Evolutionary conservation across 2,888 invertebrate genomes (phyloP), one percentile per base, ranked within the genome.

Genomic region (Troides oblongomaculatus): DNA sequence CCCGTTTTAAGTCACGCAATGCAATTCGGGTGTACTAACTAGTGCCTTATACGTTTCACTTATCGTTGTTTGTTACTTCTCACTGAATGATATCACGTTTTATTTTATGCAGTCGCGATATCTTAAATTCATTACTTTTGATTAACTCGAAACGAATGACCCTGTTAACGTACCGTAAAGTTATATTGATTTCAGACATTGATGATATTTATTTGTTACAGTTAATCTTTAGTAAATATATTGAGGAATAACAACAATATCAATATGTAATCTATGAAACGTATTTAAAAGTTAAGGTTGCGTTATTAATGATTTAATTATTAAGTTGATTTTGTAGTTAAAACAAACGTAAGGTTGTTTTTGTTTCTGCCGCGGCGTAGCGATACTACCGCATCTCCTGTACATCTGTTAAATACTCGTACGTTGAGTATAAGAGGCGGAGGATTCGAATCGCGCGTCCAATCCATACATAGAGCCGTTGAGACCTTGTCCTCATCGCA

Each of bases 401-500:
- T 74, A 72, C 72, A 74, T 74, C 71, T 73, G 72, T 72, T 76
- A 75, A 75, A 73, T 75, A 75, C 67, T 76, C 73, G 72, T 74
- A 75, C 77, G 77, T 72, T 75, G 76, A 83, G 83, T 92, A 92
- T 92, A 92, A 92, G 89, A 90, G 81, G 89, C 89, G 82, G 80
- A 84, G 88, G 87, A 86, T 76, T 77, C 76, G 77, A 77, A 81
- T 72, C 84, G 86, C 85, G 84, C 82, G 78, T 82, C 83, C 89
- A 66, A 78, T 82, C 82, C 70, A 88, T 82, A 88, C 80, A 86
- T 81, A 86, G 87, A 84, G 80, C 85, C 81, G 81, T 78, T 77
- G 81, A 91, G 88, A 89, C 91, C 92, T 92, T 92, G 91, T 83
- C 80, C 83, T 80, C 88, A 77, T 80, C 88, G 87, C 92, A 92